Base-by-base conservation (phyloP, 2,797 vertebrate species). In the Bryconaethiops microstoma region DNA sequence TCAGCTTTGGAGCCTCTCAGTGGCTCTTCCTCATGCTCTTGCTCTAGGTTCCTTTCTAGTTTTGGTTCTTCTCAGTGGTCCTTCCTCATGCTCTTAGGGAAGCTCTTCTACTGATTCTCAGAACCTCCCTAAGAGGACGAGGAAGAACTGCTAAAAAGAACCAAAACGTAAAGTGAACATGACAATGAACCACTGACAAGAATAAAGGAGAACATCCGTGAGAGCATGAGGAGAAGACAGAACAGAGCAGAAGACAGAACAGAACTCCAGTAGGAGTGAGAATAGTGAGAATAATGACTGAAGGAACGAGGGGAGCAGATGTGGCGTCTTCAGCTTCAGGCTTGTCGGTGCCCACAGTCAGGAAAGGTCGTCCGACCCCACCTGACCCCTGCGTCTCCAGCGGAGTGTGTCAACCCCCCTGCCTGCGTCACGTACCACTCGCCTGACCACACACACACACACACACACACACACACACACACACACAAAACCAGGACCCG, bases 391-490 rank as follows among this genome's bases (percentile, higher is more conserved):
- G 23, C 39, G 48, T 55, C 65, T 52, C 52, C 52, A 59, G 39
- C 35, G 71, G 48, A 64, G 60, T 25, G 72, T 29, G 62, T 59
- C 69, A 72, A 40, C 52, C 73, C 69, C 71, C 79, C 73, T 70
- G 55, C 63, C 73, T 76, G 71, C 17, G 54, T 81, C 73, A 75
- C 55, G 16, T 72, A 72, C 7, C 42, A 70, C 64, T 54, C 25
- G 16, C 59, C 7, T 76, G 79, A 60, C 64, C 72, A 69, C 72
- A 78, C 64, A 71, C 54, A 70, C 63, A 50, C 40, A 79, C 72
- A 76, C 60, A 84, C 79, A 83, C 69, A 73, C 50, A 77, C 74
- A 76, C 21, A 63, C 65, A 81, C 74, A 83, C 74, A 87, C 29
- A 29, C 29, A 29, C 29, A 29, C 29, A 29, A 29, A 3, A 29